phyloP scores from a whole-genome alignment of 2,888 invertebrate species.

The Calameuta filiformis region DNA sequence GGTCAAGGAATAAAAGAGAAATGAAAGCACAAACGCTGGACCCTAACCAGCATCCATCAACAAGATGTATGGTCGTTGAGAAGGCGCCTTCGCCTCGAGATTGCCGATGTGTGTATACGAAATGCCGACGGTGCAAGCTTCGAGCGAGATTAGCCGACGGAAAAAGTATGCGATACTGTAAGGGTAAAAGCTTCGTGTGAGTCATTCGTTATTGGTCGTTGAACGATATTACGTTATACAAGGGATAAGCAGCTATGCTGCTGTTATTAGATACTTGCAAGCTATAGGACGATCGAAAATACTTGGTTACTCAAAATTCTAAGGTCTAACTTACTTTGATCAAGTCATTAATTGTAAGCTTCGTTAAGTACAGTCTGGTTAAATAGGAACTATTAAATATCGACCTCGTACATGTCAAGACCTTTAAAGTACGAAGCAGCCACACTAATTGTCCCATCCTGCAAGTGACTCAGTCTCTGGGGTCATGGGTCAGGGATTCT shows the following conservation, averaged over 20 bases:
- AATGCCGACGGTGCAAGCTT: background rate
- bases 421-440: constrained; percentile 50
- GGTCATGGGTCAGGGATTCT: constrained; percentile 36
- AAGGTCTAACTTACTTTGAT: background rate
- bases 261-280: background rate
- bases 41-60: constrained; percentile 41
- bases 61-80: constrained; percentile 40
- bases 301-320: background rate
- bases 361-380: background rate
- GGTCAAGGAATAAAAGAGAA: background rate
- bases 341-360: background rate
- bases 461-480: constrained; percentile 46
- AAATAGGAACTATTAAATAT: constrained; percentile 7
- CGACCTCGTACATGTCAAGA: constrained; percentile 39
- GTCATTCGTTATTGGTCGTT: background rate
- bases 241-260: background rate
- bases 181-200: background rate
- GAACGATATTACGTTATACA: background rate
- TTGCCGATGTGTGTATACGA: constrained; percentile 7
- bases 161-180: background rate
- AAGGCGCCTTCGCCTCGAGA: constrained; percentile 1
- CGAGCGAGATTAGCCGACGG: background rate
- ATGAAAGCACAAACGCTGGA: constrained; percentile 23
- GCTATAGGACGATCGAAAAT: background rate
- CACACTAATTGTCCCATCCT: constrained; percentile 56